Conservation (phyloP, 2,113 vertebrate species). For the Tautogolabrus adspersus region DNA sequence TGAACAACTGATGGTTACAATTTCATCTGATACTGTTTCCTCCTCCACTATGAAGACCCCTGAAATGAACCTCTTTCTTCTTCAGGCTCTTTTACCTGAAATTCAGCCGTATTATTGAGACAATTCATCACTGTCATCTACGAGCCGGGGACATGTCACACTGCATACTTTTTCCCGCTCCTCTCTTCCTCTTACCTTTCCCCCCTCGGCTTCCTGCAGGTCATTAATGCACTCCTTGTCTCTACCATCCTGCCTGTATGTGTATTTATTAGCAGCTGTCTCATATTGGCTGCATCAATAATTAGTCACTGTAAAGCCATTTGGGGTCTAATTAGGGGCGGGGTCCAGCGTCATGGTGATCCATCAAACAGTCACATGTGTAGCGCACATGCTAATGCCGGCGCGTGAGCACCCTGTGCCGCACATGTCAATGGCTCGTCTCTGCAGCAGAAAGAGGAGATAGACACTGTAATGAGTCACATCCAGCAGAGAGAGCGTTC, state of each 20-base stretch:
- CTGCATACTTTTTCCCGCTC: background rate
- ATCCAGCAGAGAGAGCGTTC: background rate
- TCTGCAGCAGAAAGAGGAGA: slow-evolving; percentile 22
- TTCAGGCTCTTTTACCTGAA: slow-evolving; percentile 20
- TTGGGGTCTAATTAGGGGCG: slow-evolving; percentile 70
- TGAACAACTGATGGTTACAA: slow-evolving; percentile 4
- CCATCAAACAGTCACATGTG: slow-evolving; percentile 61
- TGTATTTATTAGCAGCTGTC: slow-evolving; percentile 71
- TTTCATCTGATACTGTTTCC: slow-evolving; percentile 12
- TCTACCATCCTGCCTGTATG: slow-evolving; percentile 30
- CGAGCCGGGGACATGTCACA: slow-evolving; percentile 10
- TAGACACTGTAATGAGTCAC: slow-evolving; percentile 17
- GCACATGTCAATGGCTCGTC: slow-evolving; percentile 5
- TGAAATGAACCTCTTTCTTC: slow-evolving; percentile 21
- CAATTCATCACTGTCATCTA: slow-evolving; percentile 65
- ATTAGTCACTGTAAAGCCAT: slow-evolving; percentile 72
- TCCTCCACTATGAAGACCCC: background rate
- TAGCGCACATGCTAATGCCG: slow-evolving; percentile 42
- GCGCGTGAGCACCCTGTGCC: slow-evolving; percentile 9
- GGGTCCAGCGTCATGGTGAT: slow-evolving; percentile 47
- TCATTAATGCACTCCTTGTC: slow-evolving; percentile 47
- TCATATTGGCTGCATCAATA: slow-evolving; percentile 73
- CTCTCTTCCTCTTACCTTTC: slow-evolving; percentile 29
- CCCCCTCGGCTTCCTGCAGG: slow-evolving; percentile 25
- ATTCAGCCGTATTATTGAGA: slow-evolving; percentile 32